Evolutionary conservation across 2,888 invertebrate species (phyloP).

Genomic region (Frankliniella fusca): DNA sequence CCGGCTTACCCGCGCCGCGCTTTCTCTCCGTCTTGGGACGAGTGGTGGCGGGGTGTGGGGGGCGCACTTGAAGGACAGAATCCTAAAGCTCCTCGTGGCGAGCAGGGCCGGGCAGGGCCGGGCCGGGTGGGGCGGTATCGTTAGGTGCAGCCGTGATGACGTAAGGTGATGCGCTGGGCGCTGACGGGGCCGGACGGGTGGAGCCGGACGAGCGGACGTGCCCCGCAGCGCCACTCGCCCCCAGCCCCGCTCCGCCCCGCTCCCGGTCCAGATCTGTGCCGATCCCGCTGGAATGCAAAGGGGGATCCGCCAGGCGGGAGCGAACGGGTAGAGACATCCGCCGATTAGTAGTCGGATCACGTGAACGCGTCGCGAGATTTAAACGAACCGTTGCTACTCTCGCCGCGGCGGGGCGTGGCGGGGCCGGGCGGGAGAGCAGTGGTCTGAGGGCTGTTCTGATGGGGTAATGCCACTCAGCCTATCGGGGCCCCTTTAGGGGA

Average conservation of each 20-base stretch:
- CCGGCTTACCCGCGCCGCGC: too few species aligned
- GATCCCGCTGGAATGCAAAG: neutral
- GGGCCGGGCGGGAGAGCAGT: neutral
- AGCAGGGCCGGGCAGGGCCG: neutral
- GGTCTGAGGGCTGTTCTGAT: neutral
- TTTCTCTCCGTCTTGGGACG: too few species aligned
- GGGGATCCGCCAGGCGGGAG: neutral
- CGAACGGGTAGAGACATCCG: neutral
- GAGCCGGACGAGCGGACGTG: neutral
- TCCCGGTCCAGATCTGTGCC: neutral
- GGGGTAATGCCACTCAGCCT: conserved; percentile 21
- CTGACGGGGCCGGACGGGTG: neutral
- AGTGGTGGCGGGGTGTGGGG: too few species aligned
- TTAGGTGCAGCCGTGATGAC: neutral
- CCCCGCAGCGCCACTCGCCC: neutral
- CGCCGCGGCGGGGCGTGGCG: neutral
- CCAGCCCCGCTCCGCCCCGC: neutral
- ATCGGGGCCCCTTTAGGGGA: neutral
- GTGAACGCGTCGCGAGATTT: conserved; percentile 14
- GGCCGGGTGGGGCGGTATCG: neutral
- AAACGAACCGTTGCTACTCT: conserved; percentile 9
- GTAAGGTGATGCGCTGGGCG: too few species aligned
- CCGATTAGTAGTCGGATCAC: conserved; percentile 22
- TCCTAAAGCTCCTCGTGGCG: neutral
- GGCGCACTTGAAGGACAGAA: too few species aligned